A percentile compares a stretch with the other conserved stretches of the same genome.
Evolutionary conservation across 2,113 vertebrate genomes (phyloP).

Genomic region (Crotalus viridis): DNA sequence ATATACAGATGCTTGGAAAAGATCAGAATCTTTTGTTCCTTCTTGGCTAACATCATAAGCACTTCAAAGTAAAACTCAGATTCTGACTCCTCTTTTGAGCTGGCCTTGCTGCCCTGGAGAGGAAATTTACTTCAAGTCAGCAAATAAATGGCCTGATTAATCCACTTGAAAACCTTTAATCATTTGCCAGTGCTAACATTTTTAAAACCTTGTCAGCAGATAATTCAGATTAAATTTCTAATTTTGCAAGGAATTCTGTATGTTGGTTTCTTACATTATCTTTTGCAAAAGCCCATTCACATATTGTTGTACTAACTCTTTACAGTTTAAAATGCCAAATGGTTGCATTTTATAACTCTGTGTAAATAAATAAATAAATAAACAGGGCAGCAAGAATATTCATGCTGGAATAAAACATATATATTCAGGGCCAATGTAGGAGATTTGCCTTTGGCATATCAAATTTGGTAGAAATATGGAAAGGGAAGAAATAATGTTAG

Average conservation of each 20-base stretch:
- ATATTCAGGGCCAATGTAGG: not conserved
- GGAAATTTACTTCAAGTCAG: not conserved
- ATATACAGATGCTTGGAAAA: not conserved
- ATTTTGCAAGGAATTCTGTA: not conserved
- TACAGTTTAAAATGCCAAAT: not conserved
- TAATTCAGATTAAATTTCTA: not conserved
- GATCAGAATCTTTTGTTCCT: not conserved
- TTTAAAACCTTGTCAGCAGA: not conserved
- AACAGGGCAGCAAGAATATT: not conserved
- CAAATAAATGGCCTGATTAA: not conserved
- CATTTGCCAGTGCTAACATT: not conserved
- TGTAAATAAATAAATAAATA: not conserved
- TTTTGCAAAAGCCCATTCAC: not conserved
- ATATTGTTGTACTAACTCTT: not conserved
- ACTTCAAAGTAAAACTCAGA: not conserved
- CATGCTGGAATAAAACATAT: not conserved
- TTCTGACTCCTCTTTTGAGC: not conserved
- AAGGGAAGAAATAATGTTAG: not conserved
- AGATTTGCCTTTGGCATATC: not conserved
- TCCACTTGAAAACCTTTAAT: not conserved
- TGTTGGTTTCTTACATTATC: not conserved
- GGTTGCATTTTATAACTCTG: not conserved
- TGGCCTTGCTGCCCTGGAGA: not conserved
- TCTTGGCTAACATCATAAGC: not conserved
- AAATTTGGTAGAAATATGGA: not conserved